phyloP scores from a whole-genome alignment of 2,888 invertebrate genomes.

The Himalopsyche kuldschensis region DNA sequence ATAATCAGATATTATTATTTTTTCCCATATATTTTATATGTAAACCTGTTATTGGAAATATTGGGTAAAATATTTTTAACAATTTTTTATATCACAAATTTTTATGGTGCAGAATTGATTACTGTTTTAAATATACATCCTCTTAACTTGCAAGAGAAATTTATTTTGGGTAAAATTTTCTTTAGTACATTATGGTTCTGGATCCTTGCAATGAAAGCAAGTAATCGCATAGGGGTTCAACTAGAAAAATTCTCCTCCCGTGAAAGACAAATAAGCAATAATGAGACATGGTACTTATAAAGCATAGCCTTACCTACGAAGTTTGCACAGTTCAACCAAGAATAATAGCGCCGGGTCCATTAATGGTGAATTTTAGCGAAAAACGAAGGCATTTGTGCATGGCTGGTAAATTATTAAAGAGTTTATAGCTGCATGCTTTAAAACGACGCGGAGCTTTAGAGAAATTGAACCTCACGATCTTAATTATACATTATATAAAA shows the following conservation, averaged over 20 bases:
- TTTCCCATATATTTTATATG: too few relatives aligned
- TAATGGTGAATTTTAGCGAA: background rate
- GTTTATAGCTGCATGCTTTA: too few relatives aligned
- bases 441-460: too few relatives aligned
- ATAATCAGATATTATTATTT: too few relatives aligned
- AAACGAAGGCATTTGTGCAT: background rate
- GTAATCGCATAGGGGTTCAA: background rate
- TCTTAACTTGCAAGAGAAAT: background rate
- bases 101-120: too few relatives aligned
- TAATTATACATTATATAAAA: too few relatives aligned
- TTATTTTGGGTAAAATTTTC: background rate
- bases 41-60: too few relatives aligned
- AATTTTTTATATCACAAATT: too few relatives aligned
- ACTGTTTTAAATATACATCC: too few relatives aligned
- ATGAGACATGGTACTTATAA: slow-evolving; percentile 20
- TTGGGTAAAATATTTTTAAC: too few relatives aligned
- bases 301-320: background rate
- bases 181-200: background rate
- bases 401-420: background rate
- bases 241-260: slow-evolving; percentile 15
- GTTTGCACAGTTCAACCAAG: background rate
- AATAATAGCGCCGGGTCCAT: background rate
- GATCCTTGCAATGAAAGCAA: background rate
- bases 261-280: slow-evolving; percentile 34
- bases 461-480: too few relatives aligned